phyloP scores from a whole-genome alignment of 2,113 vertebrate species.

The Semnopithecus entellus region DNA sequence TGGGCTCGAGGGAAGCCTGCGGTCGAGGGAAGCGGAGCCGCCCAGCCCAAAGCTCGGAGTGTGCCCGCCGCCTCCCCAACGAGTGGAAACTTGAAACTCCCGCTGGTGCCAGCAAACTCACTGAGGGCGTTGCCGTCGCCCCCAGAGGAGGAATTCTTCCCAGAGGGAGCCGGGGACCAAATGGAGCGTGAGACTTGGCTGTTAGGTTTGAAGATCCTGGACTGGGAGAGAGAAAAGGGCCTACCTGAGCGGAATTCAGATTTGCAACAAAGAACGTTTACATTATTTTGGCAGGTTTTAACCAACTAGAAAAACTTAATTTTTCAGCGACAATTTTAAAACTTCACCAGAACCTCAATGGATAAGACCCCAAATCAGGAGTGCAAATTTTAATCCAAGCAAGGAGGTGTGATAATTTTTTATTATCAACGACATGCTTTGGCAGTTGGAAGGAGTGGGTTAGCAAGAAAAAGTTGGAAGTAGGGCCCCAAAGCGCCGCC shows the following conservation, averaged over 20 bases:
- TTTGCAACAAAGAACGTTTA: not conserved
- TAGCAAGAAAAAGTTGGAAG: not conserved
- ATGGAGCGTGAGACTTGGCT: not conserved
- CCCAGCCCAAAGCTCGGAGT: not conserved
- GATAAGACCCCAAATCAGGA: not conserved
- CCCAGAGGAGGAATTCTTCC: not conserved
- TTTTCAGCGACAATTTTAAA: not conserved
- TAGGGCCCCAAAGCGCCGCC: not conserved
- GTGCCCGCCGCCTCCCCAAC: not conserved
- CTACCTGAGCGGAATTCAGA: not conserved
- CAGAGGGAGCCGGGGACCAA: not conserved
- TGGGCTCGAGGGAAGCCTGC: not conserved
- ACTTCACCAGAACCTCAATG: not conserved
- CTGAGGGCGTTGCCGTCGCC: constrained; percentile 20
- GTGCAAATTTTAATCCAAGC: not conserved
- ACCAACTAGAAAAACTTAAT: not conserved
- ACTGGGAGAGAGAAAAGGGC: not conserved
- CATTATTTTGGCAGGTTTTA: not conserved
- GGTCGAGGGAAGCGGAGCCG: not conserved
- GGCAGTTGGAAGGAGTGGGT: not conserved
- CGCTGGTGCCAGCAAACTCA: constrained; percentile 48
- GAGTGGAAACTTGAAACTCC: constrained; percentile 70
- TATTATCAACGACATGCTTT: not conserved
- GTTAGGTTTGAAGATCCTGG: not conserved
- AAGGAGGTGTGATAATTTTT: not conserved